Evolutionary conservation across 2,888 invertebrate species (phyloP).

Genomic region (Caenorhabditis panamensis): DNA sequence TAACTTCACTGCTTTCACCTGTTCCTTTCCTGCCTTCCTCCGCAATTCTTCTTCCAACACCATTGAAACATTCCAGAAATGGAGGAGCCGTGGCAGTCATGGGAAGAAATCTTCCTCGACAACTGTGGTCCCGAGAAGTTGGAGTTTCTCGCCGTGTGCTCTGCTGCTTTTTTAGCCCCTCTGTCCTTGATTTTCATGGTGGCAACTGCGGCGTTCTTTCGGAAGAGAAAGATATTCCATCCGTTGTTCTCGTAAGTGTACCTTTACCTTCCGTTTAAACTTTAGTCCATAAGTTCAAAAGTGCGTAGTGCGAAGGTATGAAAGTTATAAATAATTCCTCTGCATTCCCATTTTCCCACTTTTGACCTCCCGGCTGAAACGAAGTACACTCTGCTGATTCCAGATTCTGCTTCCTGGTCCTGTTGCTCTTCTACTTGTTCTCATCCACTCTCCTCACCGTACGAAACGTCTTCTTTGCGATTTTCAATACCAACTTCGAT

Average conservation of each 20-base stretch:
- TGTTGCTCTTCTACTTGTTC: constrained; percentile 27
- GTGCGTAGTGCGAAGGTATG: neutral
- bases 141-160: constrained; percentile 3
- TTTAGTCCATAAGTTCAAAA: constrained; percentile 7
- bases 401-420: constrained; percentile 43
- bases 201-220: constrained; percentile 17
- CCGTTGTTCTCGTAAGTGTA: constrained; percentile 53
- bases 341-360: neutral
- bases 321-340: neutral
- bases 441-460: constrained; percentile 27
- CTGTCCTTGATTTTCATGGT: constrained; percentile 4
- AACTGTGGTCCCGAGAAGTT: constrained; percentile 37
- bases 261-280: neutral
- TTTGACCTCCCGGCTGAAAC: neutral
- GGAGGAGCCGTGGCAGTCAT: neutral
- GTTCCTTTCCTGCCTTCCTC: constrained; percentile 6
- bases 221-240: constrained; percentile 29
- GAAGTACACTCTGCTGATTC: neutral
- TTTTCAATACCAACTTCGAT: constrained; percentile 15
- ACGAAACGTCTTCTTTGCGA: constrained; percentile 38
- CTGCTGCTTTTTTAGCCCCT: constrained; percentile 14
- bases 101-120: constrained; percentile 42
- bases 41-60: neutral
- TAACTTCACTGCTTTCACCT: too few relatives aligned
- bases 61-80: constrained; percentile 24